Conservation (phyloP, 2,113 vertebrate genomes). For the Pelodiscus sinensis region DNA sequence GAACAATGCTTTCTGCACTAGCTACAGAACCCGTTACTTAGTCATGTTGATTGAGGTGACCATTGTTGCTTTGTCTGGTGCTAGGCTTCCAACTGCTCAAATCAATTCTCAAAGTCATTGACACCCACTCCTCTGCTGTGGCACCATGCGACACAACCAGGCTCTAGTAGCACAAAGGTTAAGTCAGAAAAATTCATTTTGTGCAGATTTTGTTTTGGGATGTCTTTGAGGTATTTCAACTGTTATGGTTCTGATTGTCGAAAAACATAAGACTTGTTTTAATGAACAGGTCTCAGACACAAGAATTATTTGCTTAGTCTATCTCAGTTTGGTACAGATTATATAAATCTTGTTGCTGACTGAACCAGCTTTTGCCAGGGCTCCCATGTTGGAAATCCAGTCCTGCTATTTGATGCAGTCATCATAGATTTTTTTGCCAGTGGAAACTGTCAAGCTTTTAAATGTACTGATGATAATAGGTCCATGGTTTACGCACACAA, state of each 20-base stretch:
- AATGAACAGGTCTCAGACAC: neutral
- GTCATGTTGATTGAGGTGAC: neutral
- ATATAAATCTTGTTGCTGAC: neutral
- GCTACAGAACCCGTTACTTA: neutral
- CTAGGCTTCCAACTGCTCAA: neutral
- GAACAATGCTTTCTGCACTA: neutral
- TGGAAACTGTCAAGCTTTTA: neutral
- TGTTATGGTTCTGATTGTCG: neutral
- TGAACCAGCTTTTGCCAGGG: neutral
- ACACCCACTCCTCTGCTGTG: neutral
- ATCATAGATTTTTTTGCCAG: neutral
- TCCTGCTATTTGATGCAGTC: neutral
- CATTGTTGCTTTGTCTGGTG: neutral
- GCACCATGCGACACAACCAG: neutral
- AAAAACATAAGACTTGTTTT: neutral
- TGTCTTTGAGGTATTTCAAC: neutral
- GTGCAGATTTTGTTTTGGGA: neutral
- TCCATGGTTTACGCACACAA: neutral
- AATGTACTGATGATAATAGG: neutral
- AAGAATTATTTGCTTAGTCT: neutral
- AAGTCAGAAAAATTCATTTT: neutral
- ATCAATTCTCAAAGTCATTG: neutral
- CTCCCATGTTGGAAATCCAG: neutral
- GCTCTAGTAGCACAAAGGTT: neutral
- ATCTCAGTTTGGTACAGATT: neutral